These are phyloP conservation scores for Scrobipalpa atriplicella DNA, from an alignment of 2,888 invertebrate species.

Conservation along the genomic window DNA sequence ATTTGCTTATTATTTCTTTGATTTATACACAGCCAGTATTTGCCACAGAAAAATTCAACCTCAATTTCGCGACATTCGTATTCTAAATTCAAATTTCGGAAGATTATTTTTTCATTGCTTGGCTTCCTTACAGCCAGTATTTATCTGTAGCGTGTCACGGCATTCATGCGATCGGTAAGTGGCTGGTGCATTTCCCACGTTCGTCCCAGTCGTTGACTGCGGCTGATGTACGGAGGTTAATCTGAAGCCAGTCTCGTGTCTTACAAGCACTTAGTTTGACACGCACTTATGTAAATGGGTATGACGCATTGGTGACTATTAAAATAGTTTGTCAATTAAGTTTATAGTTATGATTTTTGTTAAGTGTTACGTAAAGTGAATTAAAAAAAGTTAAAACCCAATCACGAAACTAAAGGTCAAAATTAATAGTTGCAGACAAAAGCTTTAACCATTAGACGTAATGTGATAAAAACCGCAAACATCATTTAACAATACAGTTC, in stretches of 20 bases:
- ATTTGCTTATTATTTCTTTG: not conserved
- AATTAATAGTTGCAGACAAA: conserved; percentile 3
- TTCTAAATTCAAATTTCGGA: conserved; percentile 26
- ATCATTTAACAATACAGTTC: conserved; percentile 16
- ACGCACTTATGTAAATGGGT: conserved; percentile 22
- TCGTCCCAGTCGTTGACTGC: conserved; percentile 30
- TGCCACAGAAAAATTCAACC: not conserved
- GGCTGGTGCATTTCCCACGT: conserved; percentile 36
- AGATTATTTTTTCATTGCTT: not conserved
- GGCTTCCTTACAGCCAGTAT: not conserved
- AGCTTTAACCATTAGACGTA: not conserved
- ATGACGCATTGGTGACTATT: conserved; percentile 21
- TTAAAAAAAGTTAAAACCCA: not conserved
- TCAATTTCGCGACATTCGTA: conserved; percentile 9
- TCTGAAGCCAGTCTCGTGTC: conserved; percentile 32
- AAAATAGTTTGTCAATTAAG: not conserved
- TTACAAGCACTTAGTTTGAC: conserved; percentile 26
- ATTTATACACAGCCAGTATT: not conserved
- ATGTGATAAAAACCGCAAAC: conserved; percentile 7
- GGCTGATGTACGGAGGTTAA: conserved; percentile 32
- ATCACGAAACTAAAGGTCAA: not conserved
- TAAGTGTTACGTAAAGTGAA: not conserved
- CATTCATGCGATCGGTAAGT: conserved; percentile 23
- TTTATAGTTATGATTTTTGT: not conserved
- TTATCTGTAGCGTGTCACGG: conserved; percentile 14